phyloP scores from a whole-genome alignment of 2,797 vertebrate species.

The Lithobates pipiens region DNA sequence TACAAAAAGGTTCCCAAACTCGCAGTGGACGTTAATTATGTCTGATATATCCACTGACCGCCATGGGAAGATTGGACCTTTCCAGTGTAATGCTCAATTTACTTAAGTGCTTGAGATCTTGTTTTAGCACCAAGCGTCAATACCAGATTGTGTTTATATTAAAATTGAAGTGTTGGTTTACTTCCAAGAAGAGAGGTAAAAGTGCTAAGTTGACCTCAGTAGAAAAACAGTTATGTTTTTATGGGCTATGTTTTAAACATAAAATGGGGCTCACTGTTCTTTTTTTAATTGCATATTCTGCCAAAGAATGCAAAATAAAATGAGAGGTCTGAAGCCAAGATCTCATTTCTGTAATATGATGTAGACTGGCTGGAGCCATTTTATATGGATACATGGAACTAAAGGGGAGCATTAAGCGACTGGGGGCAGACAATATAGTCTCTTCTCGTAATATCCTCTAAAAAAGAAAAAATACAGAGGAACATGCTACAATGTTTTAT shows the following conservation, averaged over 20 bases:
- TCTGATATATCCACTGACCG: background rate
- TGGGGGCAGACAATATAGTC: background rate
- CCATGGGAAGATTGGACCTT: slow-evolving; percentile 33
- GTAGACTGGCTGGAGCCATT: slow-evolving; percentile 22
- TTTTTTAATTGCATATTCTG: slow-evolving; percentile 57
- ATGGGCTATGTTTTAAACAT: slow-evolving; percentile 56
- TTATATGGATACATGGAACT: slow-evolving; percentile 7
- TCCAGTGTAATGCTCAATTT: slow-evolving; percentile 28
- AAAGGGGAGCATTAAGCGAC: slow-evolving; percentile 11
- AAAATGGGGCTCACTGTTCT: slow-evolving; percentile 40
- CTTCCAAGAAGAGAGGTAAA: slow-evolving; percentile 8
- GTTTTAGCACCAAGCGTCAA: slow-evolving; percentile 19
- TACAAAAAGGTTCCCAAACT: slow-evolving; percentile 24
- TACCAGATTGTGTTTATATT: slow-evolving; percentile 17
- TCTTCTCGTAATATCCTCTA: background rate
- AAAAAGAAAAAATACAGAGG: background rate
- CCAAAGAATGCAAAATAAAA: slow-evolving; percentile 54
- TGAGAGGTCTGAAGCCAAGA: slow-evolving; percentile 46
- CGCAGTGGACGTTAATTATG: background rate
- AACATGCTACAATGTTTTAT: slow-evolving; percentile 26
- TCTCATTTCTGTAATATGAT: slow-evolving; percentile 13
- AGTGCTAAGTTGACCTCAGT: background rate
- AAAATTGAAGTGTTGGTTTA: slow-evolving; percentile 17
- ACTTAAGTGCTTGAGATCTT: slow-evolving; percentile 31
- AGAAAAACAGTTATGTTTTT: slow-evolving; percentile 41